Percentiles rank a stretch among this genome's conserved stretches.
Evolutionary conservation across 2,888 invertebrate genomes (phyloP).

Genomic region (Noctua pronuba): DNA sequence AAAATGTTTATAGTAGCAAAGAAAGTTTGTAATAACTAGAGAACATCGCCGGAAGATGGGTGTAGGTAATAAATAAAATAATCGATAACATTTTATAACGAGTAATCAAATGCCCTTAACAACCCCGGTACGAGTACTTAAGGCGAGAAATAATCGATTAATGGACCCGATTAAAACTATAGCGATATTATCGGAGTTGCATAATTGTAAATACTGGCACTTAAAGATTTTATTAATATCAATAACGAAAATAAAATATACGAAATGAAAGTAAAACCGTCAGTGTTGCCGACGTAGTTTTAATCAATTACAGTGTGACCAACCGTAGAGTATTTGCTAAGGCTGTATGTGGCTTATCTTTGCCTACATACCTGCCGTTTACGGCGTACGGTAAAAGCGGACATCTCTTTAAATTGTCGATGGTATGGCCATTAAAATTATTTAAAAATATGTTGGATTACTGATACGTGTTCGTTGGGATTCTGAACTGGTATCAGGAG

Average conservation of each 20-base stretch:
- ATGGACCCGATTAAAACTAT: constrained; percentile 67
- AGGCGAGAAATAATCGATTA: constrained; percentile 66
- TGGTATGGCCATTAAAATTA: constrained; percentile 50
- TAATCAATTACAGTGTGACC: constrained; percentile 61
- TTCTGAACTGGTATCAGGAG: constrained; percentile 14
- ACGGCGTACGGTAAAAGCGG: constrained; percentile 58
- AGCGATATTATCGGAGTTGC: constrained; percentile 56
- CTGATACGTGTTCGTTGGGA: constrained; percentile 42
- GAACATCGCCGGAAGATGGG: constrained; percentile 59
- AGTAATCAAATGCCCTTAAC: constrained; percentile 70
- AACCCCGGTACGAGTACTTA: constrained; percentile 58
- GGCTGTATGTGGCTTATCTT: constrained; percentile 50
- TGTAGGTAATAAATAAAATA: constrained; percentile 64
- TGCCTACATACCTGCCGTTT: constrained; percentile 49
- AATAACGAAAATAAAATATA: constrained; percentile 61
- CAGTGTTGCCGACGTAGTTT: constrained; percentile 40
- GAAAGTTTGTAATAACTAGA: constrained; percentile 48
- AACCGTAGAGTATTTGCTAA: constrained; percentile 46
- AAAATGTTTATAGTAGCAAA: constrained; percentile 30
- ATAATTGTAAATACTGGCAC: constrained; percentile 41
- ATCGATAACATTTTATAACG: constrained; percentile 67
- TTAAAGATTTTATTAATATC: constrained; percentile 42
- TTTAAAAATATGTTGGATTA: constrained; percentile 42
- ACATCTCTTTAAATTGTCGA: constrained; percentile 48
- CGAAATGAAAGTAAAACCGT: constrained; percentile 61